These are phyloP conservation scores for Eretmochelys imbricata DNA, from an alignment of 2,113 vertebrate genomes.

Conservation along the genomic window DNA sequence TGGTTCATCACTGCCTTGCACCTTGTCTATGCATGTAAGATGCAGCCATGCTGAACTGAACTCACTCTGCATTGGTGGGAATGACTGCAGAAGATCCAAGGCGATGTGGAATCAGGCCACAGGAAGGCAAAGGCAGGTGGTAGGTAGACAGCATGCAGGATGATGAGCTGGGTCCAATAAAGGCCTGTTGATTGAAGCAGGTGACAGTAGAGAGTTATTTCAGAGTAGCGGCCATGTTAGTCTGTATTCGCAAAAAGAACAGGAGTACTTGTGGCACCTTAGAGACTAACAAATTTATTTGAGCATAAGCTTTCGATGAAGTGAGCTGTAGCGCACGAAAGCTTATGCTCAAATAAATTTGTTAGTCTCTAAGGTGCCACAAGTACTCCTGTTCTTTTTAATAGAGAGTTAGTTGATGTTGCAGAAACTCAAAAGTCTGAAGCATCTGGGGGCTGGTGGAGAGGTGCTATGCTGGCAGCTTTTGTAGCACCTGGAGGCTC, in stretches of 20 bases:
- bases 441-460: background rate
- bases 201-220: background rate
- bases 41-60: background rate
- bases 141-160: background rate
- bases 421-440: background rate
- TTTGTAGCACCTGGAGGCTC: background rate
- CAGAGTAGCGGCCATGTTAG: no score
- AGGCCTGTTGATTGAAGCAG: background rate
- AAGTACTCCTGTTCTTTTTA: no score
- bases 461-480: no score
- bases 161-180: background rate
- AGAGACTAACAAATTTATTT: no score
- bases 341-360: no score
- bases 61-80: background rate
- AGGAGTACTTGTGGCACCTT: no score
- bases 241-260: no score
- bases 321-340: no score
- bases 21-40: background rate
- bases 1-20: background rate
- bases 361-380: no score
- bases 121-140: background rate
- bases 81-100: background rate
- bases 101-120: background rate
- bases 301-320: no score
- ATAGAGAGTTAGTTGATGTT: background rate